Percentiles rank a stretch among this genome's conserved stretches.
These are phyloP conservation scores for Cirrhinus mrigala DNA, from an alignment of 2,797 vertebrate genomes.

Conservation along the genomic window DNA sequence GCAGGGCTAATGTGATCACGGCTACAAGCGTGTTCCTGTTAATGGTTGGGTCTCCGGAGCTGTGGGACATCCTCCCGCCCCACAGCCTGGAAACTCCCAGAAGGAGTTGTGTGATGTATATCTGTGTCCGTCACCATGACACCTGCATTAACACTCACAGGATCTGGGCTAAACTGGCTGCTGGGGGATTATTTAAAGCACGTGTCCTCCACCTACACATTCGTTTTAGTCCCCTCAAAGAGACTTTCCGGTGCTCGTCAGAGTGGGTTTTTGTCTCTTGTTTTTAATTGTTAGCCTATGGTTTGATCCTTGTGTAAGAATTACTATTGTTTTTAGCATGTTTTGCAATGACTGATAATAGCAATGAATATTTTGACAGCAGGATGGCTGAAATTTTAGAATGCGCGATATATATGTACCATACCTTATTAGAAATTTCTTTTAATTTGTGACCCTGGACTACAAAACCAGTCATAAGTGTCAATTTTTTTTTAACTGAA, in stretches of 20 bases:
- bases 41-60: constrained; percentile 75
- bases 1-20: constrained; percentile 79
- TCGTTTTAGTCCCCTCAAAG: constrained; percentile 45
- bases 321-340: not conserved
- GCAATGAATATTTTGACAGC: not conserved
- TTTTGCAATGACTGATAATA: not conserved
- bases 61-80: constrained; percentile 66
- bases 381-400: not conserved
- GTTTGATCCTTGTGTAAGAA: not conserved
- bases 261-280: constrained; percentile 21
- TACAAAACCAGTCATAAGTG: too few relatives aligned
- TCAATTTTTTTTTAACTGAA: too few relatives aligned
- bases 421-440: not conserved
- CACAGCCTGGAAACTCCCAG: constrained; percentile 68
- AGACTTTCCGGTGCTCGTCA: constrained; percentile 50
- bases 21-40: constrained; percentile 76
- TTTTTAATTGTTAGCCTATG: not conserved
- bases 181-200: constrained; percentile 61
- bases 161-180: constrained; percentile 80
- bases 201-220: constrained; percentile 55
- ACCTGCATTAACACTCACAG: constrained; percentile 79
- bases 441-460: too few relatives aligned
- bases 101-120: constrained; percentile 78
- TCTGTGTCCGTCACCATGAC: constrained; percentile 71
- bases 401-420: not conserved